Conservation (phyloP, 2,113 vertebrate species). For the Myxocyprinus asiaticus region DNA sequence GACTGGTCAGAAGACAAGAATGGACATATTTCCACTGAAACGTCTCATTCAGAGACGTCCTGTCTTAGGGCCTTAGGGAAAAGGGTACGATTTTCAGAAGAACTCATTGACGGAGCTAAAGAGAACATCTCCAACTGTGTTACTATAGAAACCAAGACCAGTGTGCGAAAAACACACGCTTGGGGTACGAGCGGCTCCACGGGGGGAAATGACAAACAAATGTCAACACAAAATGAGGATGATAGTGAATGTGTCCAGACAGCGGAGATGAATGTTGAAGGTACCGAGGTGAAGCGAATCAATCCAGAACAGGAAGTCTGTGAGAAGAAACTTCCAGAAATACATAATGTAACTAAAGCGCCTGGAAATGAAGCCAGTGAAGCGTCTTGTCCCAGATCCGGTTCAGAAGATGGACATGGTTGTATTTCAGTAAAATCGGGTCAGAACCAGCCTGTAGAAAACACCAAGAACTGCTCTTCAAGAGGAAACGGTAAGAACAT, state of each 20-base stretch:
- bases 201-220: constrained; percentile 6
- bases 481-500: background rate
- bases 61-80: constrained; percentile 62
- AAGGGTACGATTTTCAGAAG: constrained; percentile 74
- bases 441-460: background rate
- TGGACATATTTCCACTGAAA: constrained; percentile 16
- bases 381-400: background rate
- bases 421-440: background rate
- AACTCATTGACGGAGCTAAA: constrained; percentile 57
- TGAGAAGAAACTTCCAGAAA: background rate
- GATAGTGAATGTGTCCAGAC: background rate
- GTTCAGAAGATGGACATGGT: background rate
- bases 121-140: constrained; percentile 37
- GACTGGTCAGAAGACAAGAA: background rate
- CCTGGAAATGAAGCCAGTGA: background rate
- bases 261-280: background rate
- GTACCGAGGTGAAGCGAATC: no score
- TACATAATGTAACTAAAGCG: background rate
- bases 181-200: constrained; percentile 45
- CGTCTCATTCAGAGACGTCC: constrained; percentile 31
- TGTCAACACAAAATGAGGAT: background rate
- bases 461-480: constrained; percentile 5
- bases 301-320: no score
- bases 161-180: constrained; percentile 54
- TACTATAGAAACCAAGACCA: constrained; percentile 54